phyloP scores from a whole-genome alignment of 2,888 invertebrate genomes.

The Notodonta ziczac region DNA sequence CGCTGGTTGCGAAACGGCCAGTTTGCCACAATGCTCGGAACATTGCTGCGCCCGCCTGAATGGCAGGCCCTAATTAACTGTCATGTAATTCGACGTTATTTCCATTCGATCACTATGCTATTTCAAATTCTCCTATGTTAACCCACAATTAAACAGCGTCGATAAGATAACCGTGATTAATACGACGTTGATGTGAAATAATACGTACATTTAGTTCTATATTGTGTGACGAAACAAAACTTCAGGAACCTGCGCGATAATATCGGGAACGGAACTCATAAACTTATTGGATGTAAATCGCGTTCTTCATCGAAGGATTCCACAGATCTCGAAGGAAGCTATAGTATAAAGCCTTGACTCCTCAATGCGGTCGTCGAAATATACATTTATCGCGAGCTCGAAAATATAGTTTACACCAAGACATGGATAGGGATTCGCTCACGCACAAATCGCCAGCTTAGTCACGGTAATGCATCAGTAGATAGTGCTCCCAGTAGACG shows the following conservation, averaged over 20 bases:
- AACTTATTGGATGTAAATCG: not conserved
- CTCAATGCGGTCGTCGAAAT: not conserved
- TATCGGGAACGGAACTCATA: not conserved
- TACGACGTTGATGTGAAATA: not conserved
- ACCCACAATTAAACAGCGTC: constrained; percentile 35
- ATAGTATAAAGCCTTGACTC: not conserved
- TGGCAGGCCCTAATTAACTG: constrained; percentile 81
- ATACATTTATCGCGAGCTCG: not conserved
- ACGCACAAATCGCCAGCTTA: constrained; percentile 37
- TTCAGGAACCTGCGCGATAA: not conserved
- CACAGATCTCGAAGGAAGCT: not conserved
- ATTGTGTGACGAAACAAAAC: not conserved
- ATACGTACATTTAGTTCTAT: not conserved
- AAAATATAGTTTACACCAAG: not conserved
- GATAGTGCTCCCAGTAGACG: constrained; percentile 51
- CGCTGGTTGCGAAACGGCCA: constrained; percentile 72
- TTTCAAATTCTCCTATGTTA: constrained; percentile 38
- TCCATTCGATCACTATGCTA: constrained; percentile 52
- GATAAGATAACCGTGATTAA: constrained; percentile 13
- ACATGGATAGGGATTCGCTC: constrained; percentile 9
- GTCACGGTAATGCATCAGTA: constrained; percentile 55
- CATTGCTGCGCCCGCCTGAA: constrained; percentile 59
- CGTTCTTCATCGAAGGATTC: not conserved
- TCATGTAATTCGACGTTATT: constrained; percentile 76
- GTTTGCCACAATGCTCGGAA: constrained; percentile 62